A percentile compares a stretch with the other conserved stretches of the same genome.
phyloP scores from a whole-genome alignment of 2,888 invertebrate species.

The Atrina japonica region DNA sequence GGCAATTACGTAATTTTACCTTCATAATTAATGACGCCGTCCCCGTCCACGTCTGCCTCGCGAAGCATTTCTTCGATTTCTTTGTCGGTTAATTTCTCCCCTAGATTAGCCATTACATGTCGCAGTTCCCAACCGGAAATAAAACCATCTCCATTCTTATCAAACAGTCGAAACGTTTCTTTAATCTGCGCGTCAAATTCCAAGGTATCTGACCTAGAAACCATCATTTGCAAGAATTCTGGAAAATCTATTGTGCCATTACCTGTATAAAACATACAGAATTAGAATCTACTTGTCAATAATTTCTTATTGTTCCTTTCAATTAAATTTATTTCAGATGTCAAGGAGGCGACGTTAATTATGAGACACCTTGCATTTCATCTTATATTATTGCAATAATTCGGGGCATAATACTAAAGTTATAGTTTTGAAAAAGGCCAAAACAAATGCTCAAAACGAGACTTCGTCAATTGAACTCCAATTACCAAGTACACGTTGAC shows the following conservation, averaged over 20 bases:
- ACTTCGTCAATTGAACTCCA: no score
- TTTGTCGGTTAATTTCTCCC: constrained; percentile 11
- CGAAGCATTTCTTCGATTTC: constrained; percentile 21
- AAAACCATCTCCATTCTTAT: constrained; percentile 19
- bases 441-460: no score
- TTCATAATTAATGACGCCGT: constrained; percentile 25
- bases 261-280: background rate
- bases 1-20: no score
- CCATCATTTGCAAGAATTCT: constrained; percentile 25
- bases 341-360: no score
- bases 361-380: no score
- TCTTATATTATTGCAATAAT: no score
- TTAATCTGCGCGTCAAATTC: constrained; percentile 5
- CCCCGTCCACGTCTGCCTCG: constrained; percentile 24
- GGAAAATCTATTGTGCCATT: constrained; percentile 22
- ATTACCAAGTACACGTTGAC: no score
- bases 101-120: constrained; percentile 16
- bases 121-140: constrained; percentile 11
- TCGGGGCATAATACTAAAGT: no score
- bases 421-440: no score
- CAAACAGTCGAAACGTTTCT: constrained; percentile 16
- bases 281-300: no score
- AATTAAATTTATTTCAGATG: no score
- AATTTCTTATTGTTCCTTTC: no score
- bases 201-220: background rate